Evolutionary conservation across 2,888 invertebrate species (phyloP).

Genomic region (Hemaris fuciformis): DNA sequence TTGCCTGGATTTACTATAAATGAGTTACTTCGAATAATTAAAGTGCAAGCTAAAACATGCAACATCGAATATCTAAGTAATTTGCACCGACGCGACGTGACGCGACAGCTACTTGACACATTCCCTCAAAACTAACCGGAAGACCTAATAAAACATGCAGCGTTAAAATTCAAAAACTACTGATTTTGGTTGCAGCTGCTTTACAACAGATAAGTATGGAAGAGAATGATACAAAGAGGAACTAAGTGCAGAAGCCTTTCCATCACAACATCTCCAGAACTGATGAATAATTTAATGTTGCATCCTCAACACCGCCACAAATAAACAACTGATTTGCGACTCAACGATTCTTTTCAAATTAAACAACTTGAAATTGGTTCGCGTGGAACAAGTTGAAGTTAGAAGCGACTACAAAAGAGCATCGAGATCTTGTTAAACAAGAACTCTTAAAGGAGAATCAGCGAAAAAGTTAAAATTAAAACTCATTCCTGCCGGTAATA

Average conservation of each 20-base stretch:
- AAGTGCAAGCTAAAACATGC: no score
- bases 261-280: not conserved
- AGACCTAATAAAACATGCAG: no score
- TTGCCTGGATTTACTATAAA: no score
- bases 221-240: not conserved
- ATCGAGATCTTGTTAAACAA: slow-evolving; percentile 62
- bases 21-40: no score
- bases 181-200: not conserved
- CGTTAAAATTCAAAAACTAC: no score
- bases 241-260: not conserved
- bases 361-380: slow-evolving; percentile 59
- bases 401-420: slow-evolving; percentile 56
- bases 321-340: slow-evolving; percentile 31
- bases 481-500: slow-evolving; percentile 53
- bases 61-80: no score
- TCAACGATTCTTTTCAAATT: slow-evolving; percentile 51
- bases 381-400: slow-evolving; percentile 44
- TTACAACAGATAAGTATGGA: not conserved
- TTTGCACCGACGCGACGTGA: no score
- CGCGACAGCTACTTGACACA: no score
- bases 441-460: slow-evolving; percentile 57
- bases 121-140: no score
- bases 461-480: slow-evolving; percentile 69
- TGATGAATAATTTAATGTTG: slow-evolving; percentile 3
- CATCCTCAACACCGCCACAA: slow-evolving; percentile 6